Conservation (phyloP, 2,113 vertebrate genomes). For the Sinocyclocheilus grahami region DNA sequence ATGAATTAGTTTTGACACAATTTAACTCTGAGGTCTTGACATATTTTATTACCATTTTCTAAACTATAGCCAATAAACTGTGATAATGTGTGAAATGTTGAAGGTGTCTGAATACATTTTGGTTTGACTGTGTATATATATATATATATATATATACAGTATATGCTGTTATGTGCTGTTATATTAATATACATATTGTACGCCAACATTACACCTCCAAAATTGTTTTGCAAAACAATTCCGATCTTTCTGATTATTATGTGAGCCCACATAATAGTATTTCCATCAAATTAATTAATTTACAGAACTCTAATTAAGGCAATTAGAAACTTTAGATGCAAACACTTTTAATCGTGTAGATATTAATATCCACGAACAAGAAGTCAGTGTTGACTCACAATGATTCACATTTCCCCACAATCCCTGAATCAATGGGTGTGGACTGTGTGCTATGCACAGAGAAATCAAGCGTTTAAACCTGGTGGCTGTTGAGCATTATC, state of each 20-base stretch:
- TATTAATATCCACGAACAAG: background rate
- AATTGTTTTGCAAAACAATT: background rate
- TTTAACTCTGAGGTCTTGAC: too few relatives aligned
- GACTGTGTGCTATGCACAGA: background rate
- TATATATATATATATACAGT: too few relatives aligned
- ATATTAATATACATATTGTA: background rate
- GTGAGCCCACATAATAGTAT: background rate
- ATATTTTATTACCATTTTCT: too few relatives aligned
- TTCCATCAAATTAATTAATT: background rate
- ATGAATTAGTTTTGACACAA: too few relatives aligned
- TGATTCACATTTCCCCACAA: constrained; percentile 4
- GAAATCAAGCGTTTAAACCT: constrained; percentile 12
- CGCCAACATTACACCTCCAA: background rate
- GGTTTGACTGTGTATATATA: too few relatives aligned
- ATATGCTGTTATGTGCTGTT: background rate
- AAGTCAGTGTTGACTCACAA: background rate
- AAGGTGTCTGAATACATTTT: too few relatives aligned
- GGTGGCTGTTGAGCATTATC: constrained; percentile 28
- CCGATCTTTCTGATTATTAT: too few relatives aligned
- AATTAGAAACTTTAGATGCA: background rate
- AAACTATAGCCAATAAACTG: too few relatives aligned
- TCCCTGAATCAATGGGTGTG: background rate
- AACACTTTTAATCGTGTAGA: background rate
- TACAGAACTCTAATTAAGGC: background rate
- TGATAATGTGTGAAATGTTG: too few relatives aligned